Base-by-base conservation (phyloP, 2,797 vertebrate genomes). In the Petrocephalus sullivani region DNA sequence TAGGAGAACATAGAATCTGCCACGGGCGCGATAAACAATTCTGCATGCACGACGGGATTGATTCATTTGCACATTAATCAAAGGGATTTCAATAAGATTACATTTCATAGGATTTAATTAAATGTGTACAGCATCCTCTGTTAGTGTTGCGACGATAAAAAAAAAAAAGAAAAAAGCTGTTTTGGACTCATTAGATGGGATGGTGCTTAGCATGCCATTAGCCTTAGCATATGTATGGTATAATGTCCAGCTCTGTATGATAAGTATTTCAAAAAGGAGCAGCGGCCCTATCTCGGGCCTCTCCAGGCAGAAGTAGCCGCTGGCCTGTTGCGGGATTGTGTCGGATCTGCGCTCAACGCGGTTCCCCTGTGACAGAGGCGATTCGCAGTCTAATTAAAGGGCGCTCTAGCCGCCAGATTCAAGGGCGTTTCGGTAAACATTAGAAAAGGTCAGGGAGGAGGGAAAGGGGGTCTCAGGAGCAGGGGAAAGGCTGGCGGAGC, bases 31-130 rank as follows among this genome's bases (percentile, higher is more conserved):
- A 61, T 46, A 58, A 60, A 51, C 75, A 61, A 61, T 82, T n/a
- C 64, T 78, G 61, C 71, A 75, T 81, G 54, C 67, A 88, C 54
- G 58, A 88, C 75, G 33, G 75, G 41, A 37, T 21, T 58, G 71
- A 28, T 60, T 84, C 57, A 53, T 85, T 64, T 67, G 21, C 81
- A 51, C 81, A 85, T 88, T 85, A 51, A 64, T 85, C 49, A 61
- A 67, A 60, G 51, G 58, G 23, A 85, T 64, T 88, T 85, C 14
- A 67, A 85, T 85, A 21, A 12, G 58, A 84, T 67, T 53, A 85
- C 41, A 84, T 67, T 64, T 88, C 87, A 7, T 21, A 33, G 57
- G 58, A 88, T 85, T 88, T 85, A 84, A 85, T 84, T 84, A 84
- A 84, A 61, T 51, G 78, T 51, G 37, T n/a, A 61, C 33, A 37